Evolutionary conservation across 1,140 invertebrate genomes (phyloP), one percentile per base, ranked within the genome.

Genomic region (Lerema accius): DNA sequence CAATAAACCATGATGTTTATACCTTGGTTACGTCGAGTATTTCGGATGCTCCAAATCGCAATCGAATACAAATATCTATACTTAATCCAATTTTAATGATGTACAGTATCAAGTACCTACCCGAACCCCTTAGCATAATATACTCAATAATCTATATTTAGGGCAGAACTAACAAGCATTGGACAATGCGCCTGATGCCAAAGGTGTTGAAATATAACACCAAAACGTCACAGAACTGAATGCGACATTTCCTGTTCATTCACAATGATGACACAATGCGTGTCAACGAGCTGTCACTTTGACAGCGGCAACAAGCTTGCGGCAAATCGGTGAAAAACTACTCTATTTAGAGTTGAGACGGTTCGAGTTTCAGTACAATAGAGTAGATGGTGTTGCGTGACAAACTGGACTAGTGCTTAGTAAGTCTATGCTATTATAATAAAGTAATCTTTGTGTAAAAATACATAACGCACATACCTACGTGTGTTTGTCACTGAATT

Each of bases 281-380:
- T 46, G 49, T 61, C 64, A 48, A 11, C 55, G 55, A 13, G 58
- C 49, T 61, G 64, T 66, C 64, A 66, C 55, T 46, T 26, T 64
- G 64, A 66, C 64, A 66, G 45, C 39, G 50, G 43, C 64, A 66
- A 66, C 56, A 49, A 35, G 17, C 40, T 66, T 61, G 37, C 42
- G 43, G 37, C 55, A 59, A 59, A 48, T 4, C 43, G 37, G 37
- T 48, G 15, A 59, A 59, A 58, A 46, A 35, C 15, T 4, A 35
- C 46, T 45, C 39, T 28, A 56, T 56, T 60, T 42, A 65, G 55
- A 65, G 51, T 32, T 53, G 23, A 48, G 50, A 56, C 53, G 15
- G 37, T 37, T 55, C 40, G 48, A 37, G 26, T 63, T 48, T 35
- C 26, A 51, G 43, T 42, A 46, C 43, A 56, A 32, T 43, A 14